Evolutionary conservation across 1,140 invertebrate species (phyloP).

Genomic region (Platorchestia sp.): DNA sequence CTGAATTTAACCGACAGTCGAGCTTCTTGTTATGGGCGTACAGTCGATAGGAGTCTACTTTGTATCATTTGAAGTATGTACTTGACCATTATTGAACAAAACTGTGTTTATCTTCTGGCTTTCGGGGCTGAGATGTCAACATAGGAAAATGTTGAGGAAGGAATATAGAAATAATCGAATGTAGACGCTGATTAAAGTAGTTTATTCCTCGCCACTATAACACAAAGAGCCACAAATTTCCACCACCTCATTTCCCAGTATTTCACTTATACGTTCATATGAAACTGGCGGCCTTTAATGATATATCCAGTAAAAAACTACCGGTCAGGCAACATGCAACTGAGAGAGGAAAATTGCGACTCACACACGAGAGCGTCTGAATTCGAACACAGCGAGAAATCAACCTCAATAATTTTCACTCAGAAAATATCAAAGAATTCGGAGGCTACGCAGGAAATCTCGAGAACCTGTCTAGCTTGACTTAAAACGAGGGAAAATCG

Average conservation of each 20-base stretch:
- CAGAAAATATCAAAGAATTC: not conserved
- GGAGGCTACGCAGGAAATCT: not conserved
- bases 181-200: not conserved
- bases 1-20: no score
- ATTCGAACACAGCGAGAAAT: not conserved
- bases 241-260: not conserved
- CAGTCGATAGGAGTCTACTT: not conserved
- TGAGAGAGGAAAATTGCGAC: no score
- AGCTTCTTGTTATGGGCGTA: not conserved
- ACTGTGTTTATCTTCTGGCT: not conserved
- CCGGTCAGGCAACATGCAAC: not conserved
- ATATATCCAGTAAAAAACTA: no score
- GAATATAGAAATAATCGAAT: not conserved
- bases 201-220: not conserved
- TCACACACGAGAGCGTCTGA: no score
- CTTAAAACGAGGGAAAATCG: not conserved
- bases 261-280: not conserved
- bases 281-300: not conserved
- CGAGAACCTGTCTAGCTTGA: not conserved
- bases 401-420: not conserved
- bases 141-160: not conserved
- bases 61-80: not conserved
- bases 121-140: not conserved
- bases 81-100: not conserved
- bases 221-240: not conserved